These are phyloP conservation scores for Aethes cnicana DNA, from an alignment of 2,888 invertebrate genomes.

Conservation along the genomic window DNA sequence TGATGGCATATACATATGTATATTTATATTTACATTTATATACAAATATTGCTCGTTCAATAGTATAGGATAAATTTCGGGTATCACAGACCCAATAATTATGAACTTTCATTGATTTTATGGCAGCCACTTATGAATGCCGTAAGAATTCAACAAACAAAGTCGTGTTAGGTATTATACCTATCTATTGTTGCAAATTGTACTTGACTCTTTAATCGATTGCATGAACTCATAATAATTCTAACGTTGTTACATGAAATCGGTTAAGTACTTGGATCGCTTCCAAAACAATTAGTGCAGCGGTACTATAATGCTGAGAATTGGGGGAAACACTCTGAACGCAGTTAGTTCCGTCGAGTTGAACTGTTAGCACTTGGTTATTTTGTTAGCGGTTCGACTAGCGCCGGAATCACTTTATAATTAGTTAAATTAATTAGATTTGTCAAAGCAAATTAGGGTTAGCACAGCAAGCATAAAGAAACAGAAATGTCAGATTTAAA, in stretches of 20 bases:
- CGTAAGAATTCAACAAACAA: too few species aligned
- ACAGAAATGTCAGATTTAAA: too few species aligned
- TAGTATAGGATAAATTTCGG: too few species aligned
- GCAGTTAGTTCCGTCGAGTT: conserved; percentile 55
- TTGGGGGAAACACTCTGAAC: conserved; percentile 55
- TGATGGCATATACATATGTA: too few species aligned
- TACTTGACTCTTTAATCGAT: background rate
- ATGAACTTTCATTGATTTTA: too few species aligned
- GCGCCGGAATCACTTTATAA: conserved; percentile 4
- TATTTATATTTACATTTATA: too few species aligned
- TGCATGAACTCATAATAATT: conserved; percentile 8
- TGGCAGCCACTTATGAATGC: too few species aligned
- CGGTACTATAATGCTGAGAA: conserved; percentile 53
- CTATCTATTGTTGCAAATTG: too few species aligned
- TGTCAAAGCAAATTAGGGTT: background rate
- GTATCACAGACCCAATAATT: too few species aligned
- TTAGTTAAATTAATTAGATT: background rate
- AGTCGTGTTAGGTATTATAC: too few species aligned
- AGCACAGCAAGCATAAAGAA: too few species aligned
- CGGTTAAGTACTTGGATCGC: conserved; percentile 74
- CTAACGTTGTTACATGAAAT: conserved; percentile 65
- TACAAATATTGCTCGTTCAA: too few species aligned
- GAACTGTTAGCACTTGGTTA: conserved; percentile 39
- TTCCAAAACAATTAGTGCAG: conserved; percentile 79
- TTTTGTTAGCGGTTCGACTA: conserved; percentile 30